Evolutionary conservation across 2,113 vertebrate genomes (phyloP).

Genomic region (Machaerirhynchus nigripectus): DNA sequence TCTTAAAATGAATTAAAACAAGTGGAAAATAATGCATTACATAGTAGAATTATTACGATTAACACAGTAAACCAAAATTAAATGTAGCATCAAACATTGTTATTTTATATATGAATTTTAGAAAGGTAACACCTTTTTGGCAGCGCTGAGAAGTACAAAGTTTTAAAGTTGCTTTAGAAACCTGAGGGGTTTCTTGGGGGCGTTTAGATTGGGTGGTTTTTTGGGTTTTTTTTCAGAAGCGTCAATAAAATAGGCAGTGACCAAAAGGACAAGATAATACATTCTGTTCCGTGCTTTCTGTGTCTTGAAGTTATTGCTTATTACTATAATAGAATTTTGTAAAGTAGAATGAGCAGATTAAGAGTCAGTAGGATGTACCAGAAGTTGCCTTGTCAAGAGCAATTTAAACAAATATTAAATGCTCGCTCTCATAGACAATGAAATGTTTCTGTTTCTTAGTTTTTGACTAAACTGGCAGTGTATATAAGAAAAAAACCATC

Average conservation of each 20-base stretch:
- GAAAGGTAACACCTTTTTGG: neutral
- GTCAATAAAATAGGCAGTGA: neutral
- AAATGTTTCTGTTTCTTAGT: constrained; percentile 29
- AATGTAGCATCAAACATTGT: neutral
- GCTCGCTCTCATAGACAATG: constrained; percentile 30
- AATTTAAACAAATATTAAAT: constrained; percentile 55
- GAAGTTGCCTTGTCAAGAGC: constrained; percentile 42
- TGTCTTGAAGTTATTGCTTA: constrained; percentile 36
- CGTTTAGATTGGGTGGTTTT: neutral
- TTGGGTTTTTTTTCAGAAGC: fast-evolving
- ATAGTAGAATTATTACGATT: neutral
- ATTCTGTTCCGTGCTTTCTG: neutral
- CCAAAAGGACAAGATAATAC: neutral
- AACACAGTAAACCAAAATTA: neutral
- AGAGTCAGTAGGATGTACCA: constrained; percentile 42
- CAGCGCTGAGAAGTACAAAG: neutral
- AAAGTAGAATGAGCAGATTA: constrained; percentile 56
- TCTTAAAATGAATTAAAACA: neutral
- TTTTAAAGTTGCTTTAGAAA: neutral
- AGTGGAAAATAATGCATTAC: neutral
- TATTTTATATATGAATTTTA: neutral
- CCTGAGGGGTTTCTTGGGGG: neutral
- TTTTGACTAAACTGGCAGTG: constrained; percentile 35
- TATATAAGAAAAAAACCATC: neutral
- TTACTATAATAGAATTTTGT: constrained; percentile 51